Evolutionary conservation across 1,140 invertebrate species (phyloP).

Genomic region (Listronotus oregonensis): DNA sequence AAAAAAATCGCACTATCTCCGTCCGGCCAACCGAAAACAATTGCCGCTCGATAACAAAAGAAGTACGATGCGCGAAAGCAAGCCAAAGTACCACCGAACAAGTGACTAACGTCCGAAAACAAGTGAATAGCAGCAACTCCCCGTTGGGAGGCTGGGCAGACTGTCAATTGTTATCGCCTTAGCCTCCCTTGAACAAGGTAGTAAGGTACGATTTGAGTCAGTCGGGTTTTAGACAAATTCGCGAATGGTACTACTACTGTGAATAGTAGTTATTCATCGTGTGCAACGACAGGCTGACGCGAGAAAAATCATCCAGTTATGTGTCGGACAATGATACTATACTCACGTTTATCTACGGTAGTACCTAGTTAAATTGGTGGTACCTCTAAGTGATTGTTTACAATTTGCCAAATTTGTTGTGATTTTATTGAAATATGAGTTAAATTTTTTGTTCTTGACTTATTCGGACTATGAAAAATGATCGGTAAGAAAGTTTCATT

Average conservation of each 20-base stretch:
- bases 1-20: slow-evolving; percentile 3
- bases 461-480: slow-evolving; percentile 10
- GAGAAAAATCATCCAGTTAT: slow-evolving; percentile 15
- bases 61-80: slow-evolving; percentile 28
- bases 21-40: slow-evolving; percentile 29
- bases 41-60: slow-evolving; percentile 29
- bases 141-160: slow-evolving; percentile 23
- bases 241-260: slow-evolving; percentile 26
- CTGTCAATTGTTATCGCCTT: slow-evolving; percentile 24
- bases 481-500: slow-evolving; percentile 14
- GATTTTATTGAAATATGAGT: slow-evolving; percentile 7
- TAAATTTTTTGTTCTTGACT: neutral
- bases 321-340: slow-evolving; percentile 10
- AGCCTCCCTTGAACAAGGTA: slow-evolving; percentile 29
- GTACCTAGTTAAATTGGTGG: neutral
- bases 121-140: slow-evolving; percentile 22
- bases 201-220: slow-evolving; percentile 22
- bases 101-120: slow-evolving; percentile 11
- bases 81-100: slow-evolving; percentile 11
- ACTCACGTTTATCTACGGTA: slow-evolving; percentile 1
- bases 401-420: neutral
- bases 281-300: neutral
- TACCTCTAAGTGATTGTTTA: too few species aligned
- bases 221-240: slow-evolving; percentile 29
- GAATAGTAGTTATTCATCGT: slow-evolving; percentile 16